These are phyloP conservation scores for Muscicapa adusta DNA, from an alignment of 2,113 vertebrate genomes.

Conservation along the genomic window DNA sequence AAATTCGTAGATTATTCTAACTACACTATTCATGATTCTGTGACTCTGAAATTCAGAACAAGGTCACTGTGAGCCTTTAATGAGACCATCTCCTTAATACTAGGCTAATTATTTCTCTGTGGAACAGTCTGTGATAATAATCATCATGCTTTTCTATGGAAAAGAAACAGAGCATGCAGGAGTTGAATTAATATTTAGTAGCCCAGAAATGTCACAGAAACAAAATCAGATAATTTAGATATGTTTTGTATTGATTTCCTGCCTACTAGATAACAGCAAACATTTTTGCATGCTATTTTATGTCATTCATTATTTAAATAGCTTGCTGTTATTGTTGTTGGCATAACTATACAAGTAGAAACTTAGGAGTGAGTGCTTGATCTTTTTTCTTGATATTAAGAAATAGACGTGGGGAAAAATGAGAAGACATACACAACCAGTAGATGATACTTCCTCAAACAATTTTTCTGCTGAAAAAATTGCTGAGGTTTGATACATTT, in stretches of 20 bases:
- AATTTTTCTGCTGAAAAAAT: not conserved
- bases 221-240: conserved; percentile 34
- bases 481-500: not conserved
- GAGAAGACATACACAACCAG: not conserved
- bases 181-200: conserved; percentile 20
- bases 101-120: conserved; percentile 64
- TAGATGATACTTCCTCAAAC: not conserved
- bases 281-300: not conserved
- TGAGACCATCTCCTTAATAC: conserved; percentile 50
- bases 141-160: conserved; percentile 24
- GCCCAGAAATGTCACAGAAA: conserved; percentile 7
- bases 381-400: not conserved
- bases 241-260: conserved; percentile 34
- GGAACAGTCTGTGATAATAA: conserved; percentile 50
- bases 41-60: conserved; percentile 61
- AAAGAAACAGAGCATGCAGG: not conserved
- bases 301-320: not conserved
- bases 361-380: not conserved
- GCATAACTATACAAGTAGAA: not conserved
- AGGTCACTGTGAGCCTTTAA: conserved; percentile 63
- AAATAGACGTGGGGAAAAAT: not conserved
- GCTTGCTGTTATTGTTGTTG: not conserved
- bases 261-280: conserved; percentile 2
- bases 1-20: conserved; percentile 52
- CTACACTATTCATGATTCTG: conserved; percentile 65